Conservation (phyloP, 2,113 vertebrate genomes). For the Crotalus viridis region DNA sequence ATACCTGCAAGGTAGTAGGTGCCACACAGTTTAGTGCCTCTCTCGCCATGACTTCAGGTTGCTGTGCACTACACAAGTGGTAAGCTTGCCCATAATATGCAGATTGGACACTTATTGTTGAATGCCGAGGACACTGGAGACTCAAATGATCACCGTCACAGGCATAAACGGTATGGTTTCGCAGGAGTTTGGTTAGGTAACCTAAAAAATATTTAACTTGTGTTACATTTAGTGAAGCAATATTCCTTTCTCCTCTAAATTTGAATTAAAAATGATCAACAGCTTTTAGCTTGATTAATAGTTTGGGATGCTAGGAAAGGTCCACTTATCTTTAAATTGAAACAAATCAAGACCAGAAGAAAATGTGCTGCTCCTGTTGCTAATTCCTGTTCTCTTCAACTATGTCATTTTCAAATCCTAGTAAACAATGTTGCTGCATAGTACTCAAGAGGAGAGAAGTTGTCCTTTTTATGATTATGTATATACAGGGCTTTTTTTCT, state of each 20-base stretch:
- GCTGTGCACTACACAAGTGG: conserved; percentile 64
- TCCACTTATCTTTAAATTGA: background rate
- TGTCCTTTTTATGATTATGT: background rate
- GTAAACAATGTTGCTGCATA: background rate
- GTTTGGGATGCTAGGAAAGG: background rate
- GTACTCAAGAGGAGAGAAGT: background rate
- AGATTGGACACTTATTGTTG: conserved; percentile 88
- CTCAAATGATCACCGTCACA: conserved; percentile 85
- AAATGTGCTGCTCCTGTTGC: background rate
- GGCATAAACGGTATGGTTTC: conserved; percentile 86
- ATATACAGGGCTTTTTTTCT: background rate
- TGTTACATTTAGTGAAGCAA: conserved; percentile 61
- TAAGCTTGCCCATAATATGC: conserved; percentile 85
- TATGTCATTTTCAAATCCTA: background rate
- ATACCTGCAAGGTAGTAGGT: conserved; percentile 89
- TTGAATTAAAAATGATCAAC: conserved; percentile 47
- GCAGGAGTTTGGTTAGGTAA: conserved; percentile 92
- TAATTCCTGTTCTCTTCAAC: background rate
- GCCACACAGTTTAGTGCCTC: conserved; percentile 78
- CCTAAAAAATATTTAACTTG: conserved; percentile 76
- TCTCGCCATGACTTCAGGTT: conserved; percentile 56
- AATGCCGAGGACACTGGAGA: conserved; percentile 90
- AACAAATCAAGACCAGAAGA: background rate
- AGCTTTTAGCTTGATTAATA: conserved; percentile 35
- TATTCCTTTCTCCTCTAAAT: background rate